Percentiles rank a stretch among this genome's conserved stretches.
Conservation (phyloP, 2,888 invertebrate genomes). For the Plebejus anna region DNA sequence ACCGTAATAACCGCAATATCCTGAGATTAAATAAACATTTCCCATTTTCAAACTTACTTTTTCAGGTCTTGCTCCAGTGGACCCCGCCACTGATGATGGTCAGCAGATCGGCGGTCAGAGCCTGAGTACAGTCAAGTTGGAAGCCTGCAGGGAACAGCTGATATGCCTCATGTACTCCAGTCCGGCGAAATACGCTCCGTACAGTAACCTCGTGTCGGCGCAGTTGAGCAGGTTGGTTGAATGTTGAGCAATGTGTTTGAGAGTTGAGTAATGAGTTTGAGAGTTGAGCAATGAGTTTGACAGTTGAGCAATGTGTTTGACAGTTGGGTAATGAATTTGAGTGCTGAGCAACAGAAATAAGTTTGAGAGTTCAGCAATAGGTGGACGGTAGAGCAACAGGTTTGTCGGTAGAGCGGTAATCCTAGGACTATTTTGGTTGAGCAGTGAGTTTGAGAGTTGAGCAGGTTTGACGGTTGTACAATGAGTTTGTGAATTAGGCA, state of each 20-base stretch:
- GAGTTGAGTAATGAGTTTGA: neutral
- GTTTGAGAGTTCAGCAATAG: neutral
- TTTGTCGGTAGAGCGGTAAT: too few species aligned
- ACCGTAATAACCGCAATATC: too few species aligned
- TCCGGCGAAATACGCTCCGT: conserved; percentile 93
- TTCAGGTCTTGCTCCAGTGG: conserved; percentile 80
- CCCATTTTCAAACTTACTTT: neutral
- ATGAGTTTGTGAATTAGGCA: neutral
- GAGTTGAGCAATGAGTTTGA: neutral
- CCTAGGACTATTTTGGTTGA: too few species aligned
- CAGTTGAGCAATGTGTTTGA: neutral
- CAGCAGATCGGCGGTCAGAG: conserved; percentile 57
- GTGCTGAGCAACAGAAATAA: neutral
- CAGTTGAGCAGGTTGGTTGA: conserved; percentile 84
- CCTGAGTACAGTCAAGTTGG: conserved; percentile 76
- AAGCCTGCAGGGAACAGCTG: conserved; percentile 87
- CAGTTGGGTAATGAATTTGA: neutral
- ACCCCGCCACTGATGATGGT: conserved; percentile 58
- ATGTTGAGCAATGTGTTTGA: neutral
- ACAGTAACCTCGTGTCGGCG: conserved; percentile 92
- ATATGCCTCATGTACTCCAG: conserved; percentile 93
- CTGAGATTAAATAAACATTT: too few species aligned
- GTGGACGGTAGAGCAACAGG: neutral
- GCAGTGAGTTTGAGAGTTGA: neutral
- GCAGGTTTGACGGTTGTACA: neutral